Base-by-base conservation (phyloP, 2,113 vertebrate genomes). In the Myanophis thanlyinensis region DNA sequence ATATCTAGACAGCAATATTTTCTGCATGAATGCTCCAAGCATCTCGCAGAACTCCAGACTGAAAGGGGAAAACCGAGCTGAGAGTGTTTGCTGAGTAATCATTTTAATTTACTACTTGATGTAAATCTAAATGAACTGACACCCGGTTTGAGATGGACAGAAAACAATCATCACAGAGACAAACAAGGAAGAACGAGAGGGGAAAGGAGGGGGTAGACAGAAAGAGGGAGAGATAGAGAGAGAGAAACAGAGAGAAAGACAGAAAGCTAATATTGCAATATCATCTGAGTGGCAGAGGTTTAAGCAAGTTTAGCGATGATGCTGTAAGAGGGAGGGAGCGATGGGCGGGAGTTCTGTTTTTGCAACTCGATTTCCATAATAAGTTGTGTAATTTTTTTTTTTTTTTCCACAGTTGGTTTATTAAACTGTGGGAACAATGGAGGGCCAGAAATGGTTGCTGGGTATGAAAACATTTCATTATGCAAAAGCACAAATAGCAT, bases 101-200 rank as follows among this genome's bases (percentile, higher is more conserved):
- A 99, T 99, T 99, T 98, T 99, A 99, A 99, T 99, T 99, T 99
- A 98, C 97, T 98, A 97, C 97, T 98, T 98, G 98, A 99, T 99
- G 98, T 98, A 99, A 98, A 99, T 99, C 98, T 98, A 99, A 99
- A 99, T 98, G 98, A 99, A 99, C 98, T 99, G 98, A 99, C 98
- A 98, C 97, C 97, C 97, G 97, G 98, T 98, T 97, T 96, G 95
- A 98, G 98, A 98, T 95, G 98, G 98, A 98, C 98, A 98, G 98
- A 98, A 98, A 98, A 97, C 98, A 97, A 98, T 98, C 98, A 98
- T 97, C 94, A 94, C 84, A 96, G 96, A 97, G 97, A 87, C 96
- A 95, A 46, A 25, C 51, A 67, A 25, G 40, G 35, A 53, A 73
- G 20, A 51, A 87, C 46, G 25, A 44, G 90, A 44, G 85, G 49